A percentile compares a stretch with the other conserved stretches of the same genome.
Conservation (phyloP, 2,888 invertebrate species). For the Philhelius pedissequus region DNA sequence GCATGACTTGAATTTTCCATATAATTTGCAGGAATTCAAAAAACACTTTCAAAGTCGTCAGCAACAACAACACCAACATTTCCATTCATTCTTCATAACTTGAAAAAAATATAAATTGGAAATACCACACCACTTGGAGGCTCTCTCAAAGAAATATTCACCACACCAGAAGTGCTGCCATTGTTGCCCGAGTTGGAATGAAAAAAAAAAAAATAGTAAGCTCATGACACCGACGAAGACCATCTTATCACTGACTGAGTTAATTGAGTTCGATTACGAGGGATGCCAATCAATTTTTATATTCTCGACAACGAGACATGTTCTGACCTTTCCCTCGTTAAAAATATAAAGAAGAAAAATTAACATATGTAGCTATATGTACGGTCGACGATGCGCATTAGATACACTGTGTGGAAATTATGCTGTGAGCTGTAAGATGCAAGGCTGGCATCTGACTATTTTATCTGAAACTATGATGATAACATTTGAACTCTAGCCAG, state of each 20-base stretch:
- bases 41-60: neutral
- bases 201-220: neutral
- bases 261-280: constrained; percentile 33
- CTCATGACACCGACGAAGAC: neutral
- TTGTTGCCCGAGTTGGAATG: neutral
- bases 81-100: neutral
- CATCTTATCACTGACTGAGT: constrained; percentile 27
- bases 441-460: constrained; percentile 27
- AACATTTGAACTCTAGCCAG: constrained; percentile 59
- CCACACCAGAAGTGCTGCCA: constrained; percentile 36
- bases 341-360: neutral
- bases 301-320: neutral
- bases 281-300: constrained; percentile 40
- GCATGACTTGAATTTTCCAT: constrained; percentile 17
- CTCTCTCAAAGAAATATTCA: neutral
- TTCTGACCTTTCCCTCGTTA: constrained; percentile 43
- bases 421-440: neutral
- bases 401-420: constrained; percentile 1
- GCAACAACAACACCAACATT: neutral
- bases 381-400: neutral
- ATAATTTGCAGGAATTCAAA: constrained; percentile 16
- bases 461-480: constrained; percentile 52
- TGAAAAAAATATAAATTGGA: neutral
- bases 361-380: neutral
- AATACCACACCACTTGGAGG: neutral